Percentiles rank a stretch among this genome's conserved stretches.
Conservation (phyloP, 2,113 vertebrate genomes). For the Odontophorus gujanensis region DNA sequence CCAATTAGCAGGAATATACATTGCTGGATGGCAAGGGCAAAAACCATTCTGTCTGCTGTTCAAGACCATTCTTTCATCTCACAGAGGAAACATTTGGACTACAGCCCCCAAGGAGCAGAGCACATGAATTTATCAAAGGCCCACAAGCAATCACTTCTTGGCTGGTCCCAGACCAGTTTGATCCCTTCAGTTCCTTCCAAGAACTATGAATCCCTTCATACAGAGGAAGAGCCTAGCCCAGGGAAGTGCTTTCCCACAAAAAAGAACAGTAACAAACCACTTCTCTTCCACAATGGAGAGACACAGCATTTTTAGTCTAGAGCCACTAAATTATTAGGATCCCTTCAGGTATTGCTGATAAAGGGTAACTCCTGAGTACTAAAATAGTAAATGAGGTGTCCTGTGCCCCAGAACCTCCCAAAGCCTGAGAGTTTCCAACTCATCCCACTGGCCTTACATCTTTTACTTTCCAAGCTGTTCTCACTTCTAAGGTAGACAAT, state of each 20-base stretch:
- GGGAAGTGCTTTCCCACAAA: neutral
- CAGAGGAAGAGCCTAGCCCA: neutral
- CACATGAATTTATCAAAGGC: neutral
- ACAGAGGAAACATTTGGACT: neutral
- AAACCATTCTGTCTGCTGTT: neutral
- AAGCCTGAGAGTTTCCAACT: neutral
- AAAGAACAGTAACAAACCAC: neutral
- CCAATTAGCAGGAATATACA: neutral
- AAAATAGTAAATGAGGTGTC: neutral
- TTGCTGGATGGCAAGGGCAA: neutral
- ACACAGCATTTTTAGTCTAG: neutral
- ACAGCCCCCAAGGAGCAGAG: neutral
- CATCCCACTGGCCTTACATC: neutral
- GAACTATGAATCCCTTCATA: neutral
- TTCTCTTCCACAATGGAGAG: neutral
- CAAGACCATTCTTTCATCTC: neutral
- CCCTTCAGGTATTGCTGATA: neutral
- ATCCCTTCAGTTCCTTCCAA: neutral
- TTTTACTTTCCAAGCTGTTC: neutral
- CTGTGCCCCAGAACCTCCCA: neutral
- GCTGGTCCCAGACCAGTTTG: neutral
- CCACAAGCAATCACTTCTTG: neutral
- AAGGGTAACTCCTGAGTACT: neutral
- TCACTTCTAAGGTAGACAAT: neutral
- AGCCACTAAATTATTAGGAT: neutral